Evolutionary conservation across 1,140 invertebrate genomes (phyloP), one percentile per base, ranked within the genome.

Genomic region (Aphelinus atriplicis): DNA sequence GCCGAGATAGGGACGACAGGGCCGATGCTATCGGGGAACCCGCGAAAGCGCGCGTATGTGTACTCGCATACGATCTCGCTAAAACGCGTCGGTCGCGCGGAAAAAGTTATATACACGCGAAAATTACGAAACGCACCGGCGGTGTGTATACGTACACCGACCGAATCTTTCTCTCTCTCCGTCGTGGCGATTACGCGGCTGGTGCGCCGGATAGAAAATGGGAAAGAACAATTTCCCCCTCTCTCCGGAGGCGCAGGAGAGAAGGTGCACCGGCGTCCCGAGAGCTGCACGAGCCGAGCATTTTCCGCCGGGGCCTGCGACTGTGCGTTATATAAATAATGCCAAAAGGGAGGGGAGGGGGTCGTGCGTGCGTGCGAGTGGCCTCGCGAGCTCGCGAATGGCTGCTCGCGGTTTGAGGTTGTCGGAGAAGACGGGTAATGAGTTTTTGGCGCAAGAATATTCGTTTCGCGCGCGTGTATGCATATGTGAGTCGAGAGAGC

Each of bases 281-380:
- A 71, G 42, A 42, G n/a, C 48, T 61, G 26, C 26, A 26, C 26
- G 63, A 43, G 56, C 1, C 2, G 1, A 50, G 7, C 55, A n/a
- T 55, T 56, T 45, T 45, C 57, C 57, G 7, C 26, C 43, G 26
- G 0, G 2, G 48, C 26, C 3, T 7, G 50, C 42, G 60, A 71
- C 55, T 71, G 60, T 71, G 60, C 61, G 61, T 71, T 63, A 56
- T 63, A 71, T 71, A 71, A 71, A 71, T 66, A 66, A 56, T 71
- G 48, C 61, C 56, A 0, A 26, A 26, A 26, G 26, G 26, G 26
- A 26, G 26, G 26, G 26, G 26, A 26, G 26, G 26, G 26, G 26
- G 3, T 10, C 26, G 9, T 43, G 50, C 10, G 9, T 43, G 50
- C 10, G 62, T 64, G 47, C 46, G 62, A 42, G 46, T 53, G 42